phyloP scores from a whole-genome alignment of 2,797 vertebrate genomes.

The Chiloscyllium punctatum region DNA sequence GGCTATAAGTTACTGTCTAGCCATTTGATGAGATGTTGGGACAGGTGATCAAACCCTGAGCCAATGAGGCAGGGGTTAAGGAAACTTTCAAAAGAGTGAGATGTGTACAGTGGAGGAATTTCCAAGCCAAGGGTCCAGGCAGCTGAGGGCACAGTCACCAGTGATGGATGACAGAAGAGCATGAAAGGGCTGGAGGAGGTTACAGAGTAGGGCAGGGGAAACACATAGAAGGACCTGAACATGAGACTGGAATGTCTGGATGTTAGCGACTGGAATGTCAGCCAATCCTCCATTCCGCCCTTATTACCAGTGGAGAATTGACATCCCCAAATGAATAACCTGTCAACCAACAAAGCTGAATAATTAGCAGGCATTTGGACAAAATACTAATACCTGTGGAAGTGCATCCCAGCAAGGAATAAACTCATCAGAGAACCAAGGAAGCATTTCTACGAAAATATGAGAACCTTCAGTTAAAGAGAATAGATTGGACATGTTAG shows the following conservation, averaged over 20 bases:
- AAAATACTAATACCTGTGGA: not conserved
- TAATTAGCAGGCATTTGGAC: not conserved
- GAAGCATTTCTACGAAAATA: too few relatives aligned
- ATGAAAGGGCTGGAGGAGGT: not conserved
- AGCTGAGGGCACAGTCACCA: not conserved
- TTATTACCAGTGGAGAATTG: too few relatives aligned
- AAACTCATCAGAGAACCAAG: not conserved
- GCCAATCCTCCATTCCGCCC: too few relatives aligned
- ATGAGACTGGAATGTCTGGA: not conserved
- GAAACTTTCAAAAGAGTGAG: not conserved
- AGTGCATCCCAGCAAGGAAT: not conserved
- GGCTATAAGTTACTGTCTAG: not conserved
- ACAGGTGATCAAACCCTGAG: not conserved
- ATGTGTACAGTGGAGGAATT: not conserved
- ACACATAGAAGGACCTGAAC: not conserved
- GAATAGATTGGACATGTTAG: too few relatives aligned
- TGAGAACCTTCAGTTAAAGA: too few relatives aligned
- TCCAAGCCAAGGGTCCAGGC: not conserved
- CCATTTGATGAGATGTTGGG: not conserved
- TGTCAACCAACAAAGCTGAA: not conserved
- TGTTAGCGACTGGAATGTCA: too few relatives aligned
- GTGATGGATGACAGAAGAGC: not conserved
- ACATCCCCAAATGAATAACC: not conserved
- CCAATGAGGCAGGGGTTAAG: not conserved
- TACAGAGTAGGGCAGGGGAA: not conserved